Percentiles rank a stretch among this genome's conserved stretches.
phyloP scores from a whole-genome alignment of 2,113 vertebrate species.

The Osmerus mordax region DNA sequence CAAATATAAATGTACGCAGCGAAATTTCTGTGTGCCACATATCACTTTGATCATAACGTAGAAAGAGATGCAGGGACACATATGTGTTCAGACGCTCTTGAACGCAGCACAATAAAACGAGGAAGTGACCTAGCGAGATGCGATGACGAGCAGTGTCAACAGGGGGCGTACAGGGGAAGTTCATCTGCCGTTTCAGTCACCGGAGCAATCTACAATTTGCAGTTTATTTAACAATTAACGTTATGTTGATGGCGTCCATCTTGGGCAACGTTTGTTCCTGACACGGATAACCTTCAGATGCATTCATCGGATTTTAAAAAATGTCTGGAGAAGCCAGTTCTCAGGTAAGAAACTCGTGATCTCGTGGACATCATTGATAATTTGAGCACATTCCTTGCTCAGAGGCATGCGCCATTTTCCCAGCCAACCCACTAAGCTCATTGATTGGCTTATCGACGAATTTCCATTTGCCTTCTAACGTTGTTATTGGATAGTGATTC shows the following conservation, averaged over 20 bases:
- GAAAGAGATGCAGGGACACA: background rate
- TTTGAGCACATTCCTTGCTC: background rate
- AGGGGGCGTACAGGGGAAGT: background rate
- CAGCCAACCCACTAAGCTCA: background rate
- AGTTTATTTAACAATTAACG: background rate
- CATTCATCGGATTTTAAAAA: background rate
- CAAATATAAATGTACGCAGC: no score
- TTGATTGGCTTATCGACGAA: constrained; percentile 2
- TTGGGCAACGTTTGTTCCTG: background rate
- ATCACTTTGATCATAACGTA: no score
- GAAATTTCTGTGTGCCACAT: no score
- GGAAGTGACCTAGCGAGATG: constrained; percentile 53
- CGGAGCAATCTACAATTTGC: background rate
- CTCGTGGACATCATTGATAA: background rate
- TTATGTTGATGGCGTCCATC: background rate
- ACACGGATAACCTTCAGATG: background rate
- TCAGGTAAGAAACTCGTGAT: constrained; percentile 41
- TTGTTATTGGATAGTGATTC: constrained; percentile 36
- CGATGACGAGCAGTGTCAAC: constrained; percentile 26
- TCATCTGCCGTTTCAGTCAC: constrained; percentile 16
- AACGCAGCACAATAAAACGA: constrained; percentile 24
- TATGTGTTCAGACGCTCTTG: background rate
- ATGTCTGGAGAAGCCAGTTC: constrained; percentile 52
- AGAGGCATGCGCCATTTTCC: constrained; percentile 19
- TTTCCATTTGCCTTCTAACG: background rate